Evolutionary conservation across 2,113 vertebrate species (phyloP), one percentile per base, ranked within the genome.

Genomic region (Onychorhynchus coronatus): DNA sequence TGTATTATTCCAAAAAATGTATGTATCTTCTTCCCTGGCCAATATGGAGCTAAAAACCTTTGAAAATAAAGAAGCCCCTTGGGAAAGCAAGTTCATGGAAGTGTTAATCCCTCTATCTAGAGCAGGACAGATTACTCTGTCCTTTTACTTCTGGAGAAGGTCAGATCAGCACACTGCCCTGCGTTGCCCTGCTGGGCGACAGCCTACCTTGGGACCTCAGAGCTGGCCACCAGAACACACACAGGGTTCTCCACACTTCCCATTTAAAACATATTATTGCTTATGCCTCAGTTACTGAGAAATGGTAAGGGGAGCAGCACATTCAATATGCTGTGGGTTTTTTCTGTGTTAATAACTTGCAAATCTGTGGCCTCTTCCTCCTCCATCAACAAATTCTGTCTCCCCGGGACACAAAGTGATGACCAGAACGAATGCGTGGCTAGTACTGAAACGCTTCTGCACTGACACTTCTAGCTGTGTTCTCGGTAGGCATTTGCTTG

Each of bases 381-480:
- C 75, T 65, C 81, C 30, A 3, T 9, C 55, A 20, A 7, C 9
- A 28, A 42, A 18, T 16, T 12, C 41, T 22, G 33, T 28, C 67
- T 76, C n/a, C 21, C 46, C 3, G 8, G 30, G 44, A 19, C 44
- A 22, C n/a, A 3, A 44, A 68, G 31, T 0, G 28, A 31, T 21
- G 24, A 15, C n/a, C 70, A 14, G 28, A 41, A 37, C 27, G 15
- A 66, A 44, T 1, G 9, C 35, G 3, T 1, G 39, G 58, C 11
- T 4, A 6, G 30, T 2, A 16, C 12, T 0, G 49, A 9, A 18
- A 49, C 42, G 47, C 5, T 27, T 10, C 1, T 0, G 11, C 10
- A 19, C 5, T 1, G 84, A 20, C 84, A 15, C 39, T 22, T 33
- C 11, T 37, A 25, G 58, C 58, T 1, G 0, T 3, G 12, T 0